Conservation (phyloP, 1,140 invertebrate species). For the Polyergus mexicanus region DNA sequence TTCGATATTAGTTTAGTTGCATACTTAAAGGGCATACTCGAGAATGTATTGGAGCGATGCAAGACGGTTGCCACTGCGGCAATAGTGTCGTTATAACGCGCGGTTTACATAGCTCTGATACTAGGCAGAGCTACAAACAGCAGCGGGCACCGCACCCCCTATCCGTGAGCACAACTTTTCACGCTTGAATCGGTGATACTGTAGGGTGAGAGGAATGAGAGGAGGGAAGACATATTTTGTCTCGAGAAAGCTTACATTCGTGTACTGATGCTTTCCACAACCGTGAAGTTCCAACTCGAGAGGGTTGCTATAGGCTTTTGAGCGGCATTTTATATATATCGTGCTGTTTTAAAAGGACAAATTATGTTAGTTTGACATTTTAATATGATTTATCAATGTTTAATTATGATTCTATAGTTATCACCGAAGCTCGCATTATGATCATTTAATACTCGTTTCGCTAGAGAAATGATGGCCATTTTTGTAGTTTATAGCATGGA, state of each 20-base stretch:
- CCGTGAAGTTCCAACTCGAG: conserved; percentile 40
- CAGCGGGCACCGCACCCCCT: conserved; percentile 31
- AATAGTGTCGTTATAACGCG: conserved; percentile 61
- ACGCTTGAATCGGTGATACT: conserved; percentile 52
- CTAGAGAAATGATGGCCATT: conserved; percentile 26
- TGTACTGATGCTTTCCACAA: conserved; percentile 23
- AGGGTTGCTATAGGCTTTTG: conserved; percentile 20
- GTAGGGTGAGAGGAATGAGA: conserved; percentile 11
- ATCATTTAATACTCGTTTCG: conserved; percentile 4
- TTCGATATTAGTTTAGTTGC: conserved; percentile 46
- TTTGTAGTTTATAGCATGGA: neutral
- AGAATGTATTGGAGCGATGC: conserved; percentile 20
- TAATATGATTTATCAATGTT: neutral
- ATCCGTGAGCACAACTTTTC: conserved; percentile 71
- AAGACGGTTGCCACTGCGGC: conserved; percentile 48
- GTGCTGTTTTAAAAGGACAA: neutral
- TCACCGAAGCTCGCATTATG: conserved; percentile 16
- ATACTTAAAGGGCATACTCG: conserved; percentile 57
- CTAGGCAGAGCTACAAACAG: conserved; percentile 54
- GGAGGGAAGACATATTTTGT: conserved; percentile 57
- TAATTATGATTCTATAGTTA: neutral
- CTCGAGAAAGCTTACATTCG: conserved; percentile 58
- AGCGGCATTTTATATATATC: neutral
- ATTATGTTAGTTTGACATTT: conserved; percentile 7
- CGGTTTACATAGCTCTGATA: conserved; percentile 61